phyloP scores from a whole-genome alignment of 2,113 vertebrate species.

The Oncorhynchus nerka region DNA sequence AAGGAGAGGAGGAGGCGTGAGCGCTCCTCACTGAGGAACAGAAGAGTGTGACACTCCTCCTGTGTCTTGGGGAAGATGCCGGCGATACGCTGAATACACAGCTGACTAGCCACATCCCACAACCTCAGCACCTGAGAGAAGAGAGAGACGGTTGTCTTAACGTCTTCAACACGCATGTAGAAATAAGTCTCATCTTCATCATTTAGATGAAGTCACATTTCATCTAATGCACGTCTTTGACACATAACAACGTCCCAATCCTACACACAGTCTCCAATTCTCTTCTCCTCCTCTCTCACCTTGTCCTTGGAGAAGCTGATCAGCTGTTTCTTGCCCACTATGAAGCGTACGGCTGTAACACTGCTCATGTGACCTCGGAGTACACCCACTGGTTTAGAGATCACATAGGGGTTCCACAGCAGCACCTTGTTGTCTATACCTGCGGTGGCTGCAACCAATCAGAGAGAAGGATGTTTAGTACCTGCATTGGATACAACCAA shows the following conservation, averaged over 20 bases:
- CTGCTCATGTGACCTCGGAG: constrained; percentile 75
- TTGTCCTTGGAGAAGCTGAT: constrained; percentile 13
- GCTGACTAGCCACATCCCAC: constrained; percentile 46
- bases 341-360: constrained; percentile 58
- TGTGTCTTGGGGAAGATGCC: constrained; percentile 37
- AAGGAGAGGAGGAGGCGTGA: constrained; percentile 41
- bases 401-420: constrained; percentile 82
- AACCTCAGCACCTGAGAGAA: constrained; percentile 34
- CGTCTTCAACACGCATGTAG: neutral
- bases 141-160: neutral
- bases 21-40: constrained; percentile 35
- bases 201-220: neutral
- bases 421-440: constrained; percentile 78
- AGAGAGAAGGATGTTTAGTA: neutral
- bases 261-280: neutral
- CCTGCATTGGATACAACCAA: neutral
- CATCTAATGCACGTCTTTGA: neutral
- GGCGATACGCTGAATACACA: constrained; percentile 24
- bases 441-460: constrained; percentile 74
- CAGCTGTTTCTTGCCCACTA: constrained; percentile 5
- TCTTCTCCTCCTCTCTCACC: neutral
- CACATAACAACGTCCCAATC: neutral
- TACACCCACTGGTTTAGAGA: constrained; percentile 72
- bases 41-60: constrained; percentile 28
- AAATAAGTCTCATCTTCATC: neutral